Evolutionary conservation across 2,888 invertebrate genomes (phyloP).

Genomic region (Pteria penguin): DNA sequence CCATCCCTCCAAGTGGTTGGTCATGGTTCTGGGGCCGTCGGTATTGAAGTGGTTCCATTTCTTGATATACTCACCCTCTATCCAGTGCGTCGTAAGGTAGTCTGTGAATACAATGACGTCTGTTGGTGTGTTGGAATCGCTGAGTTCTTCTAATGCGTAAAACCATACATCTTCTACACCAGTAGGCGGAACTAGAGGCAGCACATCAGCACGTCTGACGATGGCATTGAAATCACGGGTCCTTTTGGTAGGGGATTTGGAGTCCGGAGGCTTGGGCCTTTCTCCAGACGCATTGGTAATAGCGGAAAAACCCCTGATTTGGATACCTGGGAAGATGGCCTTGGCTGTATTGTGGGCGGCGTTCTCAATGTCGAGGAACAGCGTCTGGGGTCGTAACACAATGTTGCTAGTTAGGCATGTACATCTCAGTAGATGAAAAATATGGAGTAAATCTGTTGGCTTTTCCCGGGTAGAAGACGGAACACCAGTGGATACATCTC

Average conservation of each 20-base stretch:
- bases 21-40: no score
- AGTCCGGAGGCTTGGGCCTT: conserved; percentile 45
- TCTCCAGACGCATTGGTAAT: conserved; percentile 44
- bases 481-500: background rate
- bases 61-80: no score
- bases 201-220: conserved; percentile 35
- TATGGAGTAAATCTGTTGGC: background rate
- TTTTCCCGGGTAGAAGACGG: conserved; percentile 6
- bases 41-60: no score
- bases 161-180: no score
- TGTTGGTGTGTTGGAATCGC: no score
- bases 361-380: conserved; percentile 27
- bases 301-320: conserved; percentile 49
- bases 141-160: no score
- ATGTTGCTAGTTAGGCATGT: background rate
- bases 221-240: conserved; percentile 35
- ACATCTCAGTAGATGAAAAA: background rate
- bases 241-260: conserved; percentile 11
- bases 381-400: conserved; percentile 18
- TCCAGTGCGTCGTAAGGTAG: no score
- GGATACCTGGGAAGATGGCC: conserved; percentile 35
- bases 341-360: conserved; percentile 26
- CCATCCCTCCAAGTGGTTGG: no score
- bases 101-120: no score
- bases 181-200: no score